Percentiles rank a stretch among this genome's conserved stretches.
Conservation (phyloP, 2,113 vertebrate genomes). For the Tauraco erythrolophus region DNA sequence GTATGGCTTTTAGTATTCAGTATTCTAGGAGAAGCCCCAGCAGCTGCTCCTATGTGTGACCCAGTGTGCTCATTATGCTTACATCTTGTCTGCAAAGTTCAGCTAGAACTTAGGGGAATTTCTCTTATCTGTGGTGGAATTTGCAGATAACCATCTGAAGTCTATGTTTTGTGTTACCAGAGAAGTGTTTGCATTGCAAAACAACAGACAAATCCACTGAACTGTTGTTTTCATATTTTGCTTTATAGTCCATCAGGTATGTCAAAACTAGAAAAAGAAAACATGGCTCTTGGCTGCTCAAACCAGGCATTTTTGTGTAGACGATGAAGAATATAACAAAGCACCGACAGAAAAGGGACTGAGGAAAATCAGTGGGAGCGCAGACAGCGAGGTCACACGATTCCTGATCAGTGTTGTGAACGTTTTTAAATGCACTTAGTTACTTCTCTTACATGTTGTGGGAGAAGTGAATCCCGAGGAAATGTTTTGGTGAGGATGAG, state of each 20-base stretch:
- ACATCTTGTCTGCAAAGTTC: background rate
- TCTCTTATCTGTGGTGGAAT: background rate
- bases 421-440: background rate
- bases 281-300: background rate
- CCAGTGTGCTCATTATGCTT: background rate
- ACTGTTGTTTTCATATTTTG: background rate
- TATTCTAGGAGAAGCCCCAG: background rate
- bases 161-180: background rate
- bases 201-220: background rate
- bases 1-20: background rate
- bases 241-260: background rate
- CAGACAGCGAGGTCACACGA: background rate
- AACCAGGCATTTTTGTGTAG: background rate
- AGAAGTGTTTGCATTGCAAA: background rate
- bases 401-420: background rate
- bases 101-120: background rate
- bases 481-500: background rate
- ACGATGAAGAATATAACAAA: background rate
- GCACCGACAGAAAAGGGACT: background rate
- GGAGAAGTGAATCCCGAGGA: background rate
- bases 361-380: background rate
- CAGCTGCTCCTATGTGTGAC: background rate
- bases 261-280: background rate
- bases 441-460: background rate
- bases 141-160: background rate